phyloP scores from a whole-genome alignment of 2,888 invertebrate species.

The Sesamia inferens region DNA sequence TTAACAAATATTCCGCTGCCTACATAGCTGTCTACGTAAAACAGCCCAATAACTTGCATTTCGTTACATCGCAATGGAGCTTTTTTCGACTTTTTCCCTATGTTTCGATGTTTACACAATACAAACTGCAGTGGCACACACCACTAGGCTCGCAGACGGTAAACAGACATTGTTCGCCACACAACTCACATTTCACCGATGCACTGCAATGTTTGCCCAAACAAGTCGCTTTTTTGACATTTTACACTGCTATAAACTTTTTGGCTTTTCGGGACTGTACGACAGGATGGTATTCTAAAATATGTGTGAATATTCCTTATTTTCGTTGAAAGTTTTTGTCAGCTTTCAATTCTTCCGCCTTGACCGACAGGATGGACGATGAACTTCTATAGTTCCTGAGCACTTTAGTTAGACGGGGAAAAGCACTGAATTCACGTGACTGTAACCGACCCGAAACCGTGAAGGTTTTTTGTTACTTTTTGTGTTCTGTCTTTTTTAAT shows the following conservation, averaged over 20 bases:
- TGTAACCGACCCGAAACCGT: too few relatives aligned
- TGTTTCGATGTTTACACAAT: constrained; percentile 78
- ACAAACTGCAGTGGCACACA: constrained; percentile 80
- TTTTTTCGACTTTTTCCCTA: constrained; percentile 68
- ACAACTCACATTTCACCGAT: constrained; percentile 52
- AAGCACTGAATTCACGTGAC: too few relatives aligned
- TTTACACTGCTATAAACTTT: constrained; percentile 41
- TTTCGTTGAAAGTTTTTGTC: background rate
- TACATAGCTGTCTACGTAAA: constrained; percentile 2
- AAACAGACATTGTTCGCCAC: constrained; percentile 70
- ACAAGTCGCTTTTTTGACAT: constrained; percentile 50
- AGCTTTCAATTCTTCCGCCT: background rate
- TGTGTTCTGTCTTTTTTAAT: too few relatives aligned
- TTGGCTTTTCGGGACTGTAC: constrained; percentile 17
- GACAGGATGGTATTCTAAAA: constrained; percentile 8
- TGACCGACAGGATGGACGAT: too few relatives aligned
- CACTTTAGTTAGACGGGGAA: too few relatives aligned
- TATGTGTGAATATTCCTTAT: background rate
- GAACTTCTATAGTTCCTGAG: too few relatives aligned
- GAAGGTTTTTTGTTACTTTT: too few relatives aligned
- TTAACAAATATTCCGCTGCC: background rate
- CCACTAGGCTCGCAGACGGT: constrained; percentile 76
- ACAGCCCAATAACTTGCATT: constrained; percentile 49
- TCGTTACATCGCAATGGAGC: constrained; percentile 57
- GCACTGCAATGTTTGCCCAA: constrained; percentile 42